A percentile compares a stretch with the other conserved stretches of the same genome.
Conservation (phyloP, 2,888 invertebrate species). For the Salpingus planirostris region DNA sequence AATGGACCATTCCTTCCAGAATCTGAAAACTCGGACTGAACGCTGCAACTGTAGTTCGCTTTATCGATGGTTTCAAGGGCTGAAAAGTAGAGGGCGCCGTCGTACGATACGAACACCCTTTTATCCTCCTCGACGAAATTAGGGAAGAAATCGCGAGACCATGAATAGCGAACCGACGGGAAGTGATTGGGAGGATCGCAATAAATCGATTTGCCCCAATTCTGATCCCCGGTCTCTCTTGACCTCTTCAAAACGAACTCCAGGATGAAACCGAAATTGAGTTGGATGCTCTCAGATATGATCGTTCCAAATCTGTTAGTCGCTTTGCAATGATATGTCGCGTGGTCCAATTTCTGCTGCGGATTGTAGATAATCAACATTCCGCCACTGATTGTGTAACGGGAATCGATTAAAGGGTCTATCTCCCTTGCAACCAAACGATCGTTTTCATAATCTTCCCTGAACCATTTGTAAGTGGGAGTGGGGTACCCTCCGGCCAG, state of each 20-base stretch:
- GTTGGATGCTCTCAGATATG: slow-evolving; percentile 75
- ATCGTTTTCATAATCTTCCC: slow-evolving; percentile 78
- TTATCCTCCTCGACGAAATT: slow-evolving; percentile 91
- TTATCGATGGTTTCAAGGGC: slow-evolving; percentile 84
- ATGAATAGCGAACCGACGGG: slow-evolving; percentile 81
- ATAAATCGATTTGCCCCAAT: slow-evolving; percentile 88
- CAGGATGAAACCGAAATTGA: slow-evolving; percentile 83
- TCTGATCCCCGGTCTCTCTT: slow-evolving; percentile 75
- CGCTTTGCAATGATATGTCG: slow-evolving; percentile 87
- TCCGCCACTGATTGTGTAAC: slow-evolving; percentile 86
- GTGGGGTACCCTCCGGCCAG: slow-evolving; percentile 82
- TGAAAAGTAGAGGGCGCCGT: slow-evolving; percentile 92
- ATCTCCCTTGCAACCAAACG: slow-evolving; percentile 62
- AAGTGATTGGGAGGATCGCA: slow-evolving; percentile 92
- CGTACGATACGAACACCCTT: slow-evolving; percentile 86
- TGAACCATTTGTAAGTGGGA: slow-evolving; percentile 84
- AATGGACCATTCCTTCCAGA: slow-evolving; percentile 86
- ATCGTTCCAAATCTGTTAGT: slow-evolving; percentile 83
- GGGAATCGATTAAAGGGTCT: slow-evolving; percentile 62
- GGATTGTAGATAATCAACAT: slow-evolving; percentile 82
- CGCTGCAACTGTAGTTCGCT: slow-evolving; percentile 86
- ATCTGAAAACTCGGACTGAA: slow-evolving; percentile 78
- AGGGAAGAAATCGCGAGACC: slow-evolving; percentile 83
- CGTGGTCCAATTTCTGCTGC: slow-evolving; percentile 68
- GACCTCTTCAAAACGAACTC: slow-evolving; percentile 86